phyloP scores from a whole-genome alignment of 2,113 vertebrate genomes.

The Lethenteron reissneri region DNA sequence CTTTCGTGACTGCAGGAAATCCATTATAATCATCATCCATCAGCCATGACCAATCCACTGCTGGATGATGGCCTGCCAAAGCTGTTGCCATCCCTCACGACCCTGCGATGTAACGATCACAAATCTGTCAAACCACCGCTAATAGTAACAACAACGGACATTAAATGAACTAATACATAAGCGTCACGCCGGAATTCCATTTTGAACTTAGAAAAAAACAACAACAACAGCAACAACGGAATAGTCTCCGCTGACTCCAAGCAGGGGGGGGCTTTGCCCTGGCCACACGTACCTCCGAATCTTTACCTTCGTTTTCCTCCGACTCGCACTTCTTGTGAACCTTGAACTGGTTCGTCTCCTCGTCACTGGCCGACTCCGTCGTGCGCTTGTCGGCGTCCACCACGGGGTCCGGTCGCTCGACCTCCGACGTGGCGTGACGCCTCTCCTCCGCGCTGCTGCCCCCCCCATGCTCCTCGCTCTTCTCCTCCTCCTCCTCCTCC shows the following conservation, averaged over 20 bases:
- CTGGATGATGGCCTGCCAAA: no score
- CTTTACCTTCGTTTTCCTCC: constrained; percentile 15
- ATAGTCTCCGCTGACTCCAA: neutral
- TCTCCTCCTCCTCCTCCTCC: constrained; percentile 22
- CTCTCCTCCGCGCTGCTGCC: no score
- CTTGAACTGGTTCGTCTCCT: constrained; percentile 26
- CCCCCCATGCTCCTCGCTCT: no score
- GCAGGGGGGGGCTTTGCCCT: constrained; percentile 11
- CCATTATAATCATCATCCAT: no score
- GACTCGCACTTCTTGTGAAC: constrained; percentile 19
- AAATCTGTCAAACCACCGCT: no score
- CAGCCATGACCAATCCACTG: no score
- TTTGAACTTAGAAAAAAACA: neutral
- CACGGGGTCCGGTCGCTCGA: constrained; percentile 32
- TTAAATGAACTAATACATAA: constrained; percentile 8
- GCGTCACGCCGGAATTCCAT: neutral
- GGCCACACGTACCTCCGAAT: constrained; percentile 16
- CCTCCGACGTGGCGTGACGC: constrained; percentile 29
- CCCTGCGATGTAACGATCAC: no score
- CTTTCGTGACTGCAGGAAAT: no score
- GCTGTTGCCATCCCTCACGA: no score
- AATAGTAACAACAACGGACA: neutral
- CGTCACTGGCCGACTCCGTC: constrained; percentile 17
- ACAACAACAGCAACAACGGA: no score
- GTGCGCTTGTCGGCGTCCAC: constrained; percentile 23